Percentiles rank a stretch among this genome's conserved stretches.
Conservation (phyloP, 1,140 invertebrate genomes). For the Himalopsyche phryganea region DNA sequence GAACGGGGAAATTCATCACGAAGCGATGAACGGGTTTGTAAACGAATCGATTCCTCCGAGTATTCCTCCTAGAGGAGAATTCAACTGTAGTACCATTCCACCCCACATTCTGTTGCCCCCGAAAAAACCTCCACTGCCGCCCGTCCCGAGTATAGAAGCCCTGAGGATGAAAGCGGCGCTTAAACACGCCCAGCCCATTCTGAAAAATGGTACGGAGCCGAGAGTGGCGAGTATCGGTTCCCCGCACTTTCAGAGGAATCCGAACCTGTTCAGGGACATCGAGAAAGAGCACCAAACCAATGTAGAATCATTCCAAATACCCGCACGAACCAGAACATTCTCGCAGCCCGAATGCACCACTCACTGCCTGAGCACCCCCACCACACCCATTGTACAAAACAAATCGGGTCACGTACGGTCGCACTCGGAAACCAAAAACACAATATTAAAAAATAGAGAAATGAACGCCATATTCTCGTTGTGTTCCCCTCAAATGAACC, state of each 20-base stretch:
- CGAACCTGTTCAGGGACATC: conserved; percentile 52
- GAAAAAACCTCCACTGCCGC: conserved; percentile 69
- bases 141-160: conserved; percentile 61
- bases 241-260: conserved; percentile 55
- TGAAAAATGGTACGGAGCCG: conserved; percentile 41
- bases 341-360: conserved; percentile 32
- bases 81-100: conserved; percentile 52
- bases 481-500: conserved; percentile 53
- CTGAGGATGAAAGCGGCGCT: conserved; percentile 48
- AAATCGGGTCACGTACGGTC: conserved; percentile 44
- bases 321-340: conserved; percentile 22
- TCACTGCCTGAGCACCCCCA: conserved; percentile 20
- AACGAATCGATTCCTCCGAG: conserved; percentile 42
- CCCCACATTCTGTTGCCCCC: conserved; percentile 58
- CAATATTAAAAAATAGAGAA: conserved; percentile 48
- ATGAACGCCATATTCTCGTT: conserved; percentile 49
- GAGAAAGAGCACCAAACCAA: conserved; percentile 45
- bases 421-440: conserved; percentile 50
- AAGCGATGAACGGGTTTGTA: conserved; percentile 28
- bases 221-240: conserved; percentile 58
- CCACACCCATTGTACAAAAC: conserved; percentile 13
- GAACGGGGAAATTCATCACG: conserved; percentile 38
- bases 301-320: conserved; percentile 1
- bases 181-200: conserved; percentile 41
- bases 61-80: conserved; percentile 53